phyloP scores from a whole-genome alignment of 1,140 invertebrate species.

The Drosophila neocordata region DNA sequence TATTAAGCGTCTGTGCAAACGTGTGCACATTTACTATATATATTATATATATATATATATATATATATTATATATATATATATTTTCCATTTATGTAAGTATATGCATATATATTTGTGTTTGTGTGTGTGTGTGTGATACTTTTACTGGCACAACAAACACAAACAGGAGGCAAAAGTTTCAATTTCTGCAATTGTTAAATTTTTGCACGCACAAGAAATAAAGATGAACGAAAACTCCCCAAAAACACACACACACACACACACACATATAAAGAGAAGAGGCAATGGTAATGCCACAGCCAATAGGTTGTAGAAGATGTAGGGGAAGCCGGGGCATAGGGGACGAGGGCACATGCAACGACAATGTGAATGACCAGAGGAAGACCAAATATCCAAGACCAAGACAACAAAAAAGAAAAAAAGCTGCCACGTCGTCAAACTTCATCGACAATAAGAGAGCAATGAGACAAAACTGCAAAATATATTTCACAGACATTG shows the following conservation, averaged over 20 bases:
- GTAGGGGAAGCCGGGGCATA: no score
- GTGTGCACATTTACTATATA: conserved; percentile 72
- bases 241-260: conserved; percentile 23
- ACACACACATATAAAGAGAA: conserved; percentile 13
- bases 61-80: conserved; percentile 53
- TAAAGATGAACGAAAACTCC: conserved; percentile 64
- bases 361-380: conserved; percentile 73
- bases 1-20: conserved; percentile 64
- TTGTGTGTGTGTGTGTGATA: conserved; percentile 24
- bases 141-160: conserved; percentile 24
- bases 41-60: conserved; percentile 69
- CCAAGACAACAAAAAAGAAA: no score
- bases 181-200: conserved; percentile 78
- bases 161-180: conserved; percentile 65
- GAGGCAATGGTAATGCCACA: background rate
- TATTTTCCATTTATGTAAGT: conserved; percentile 38
- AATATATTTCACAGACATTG: conserved; percentile 4
- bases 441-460: conserved; percentile 15
- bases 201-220: conserved; percentile 77
- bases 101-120: conserved; percentile 26
- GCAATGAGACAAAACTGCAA: conserved; percentile 12
- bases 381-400: conserved; percentile 30
- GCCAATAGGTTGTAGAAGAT: background rate
- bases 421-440: conserved; percentile 24
- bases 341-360: conserved; percentile 39